Evolutionary conservation across 1,140 invertebrate species (phyloP).

Genomic region (Pseudomyrmex flavicornis): DNA sequence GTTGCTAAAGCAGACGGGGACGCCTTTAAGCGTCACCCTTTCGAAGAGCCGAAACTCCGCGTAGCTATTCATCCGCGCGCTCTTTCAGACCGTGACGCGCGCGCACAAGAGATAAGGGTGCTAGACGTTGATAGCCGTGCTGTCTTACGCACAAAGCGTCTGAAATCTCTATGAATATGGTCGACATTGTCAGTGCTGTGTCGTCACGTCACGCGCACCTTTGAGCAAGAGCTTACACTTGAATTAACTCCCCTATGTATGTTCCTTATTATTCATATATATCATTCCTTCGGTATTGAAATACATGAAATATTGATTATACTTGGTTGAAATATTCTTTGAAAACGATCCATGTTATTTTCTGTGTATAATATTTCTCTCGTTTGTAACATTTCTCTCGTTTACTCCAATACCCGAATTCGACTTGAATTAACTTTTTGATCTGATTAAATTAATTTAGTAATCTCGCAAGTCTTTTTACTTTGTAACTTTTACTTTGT

Average conservation of each 20-base stretch:
- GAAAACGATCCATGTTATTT: too few relatives aligned
- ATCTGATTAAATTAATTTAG: too few relatives aligned
- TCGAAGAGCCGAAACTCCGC: conserved; percentile 51
- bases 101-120: conserved; percentile 66
- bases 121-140: conserved; percentile 74
- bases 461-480: too few relatives aligned
- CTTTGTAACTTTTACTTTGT: too few relatives aligned
- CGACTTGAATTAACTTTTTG: too few relatives aligned
- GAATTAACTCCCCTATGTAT: background rate
- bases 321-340: too few relatives aligned
- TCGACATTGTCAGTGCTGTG: conserved; percentile 31
- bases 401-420: too few relatives aligned
- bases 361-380: too few relatives aligned
- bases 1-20: conserved; percentile 39
- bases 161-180: conserved; percentile 68
- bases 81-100: conserved; percentile 55
- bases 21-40: conserved; percentile 51
- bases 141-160: conserved; percentile 72
- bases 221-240: background rate
- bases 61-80: conserved; percentile 68
- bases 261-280: background rate
- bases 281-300: too few relatives aligned
- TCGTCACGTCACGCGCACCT: background rate
- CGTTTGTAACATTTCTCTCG: too few relatives aligned
- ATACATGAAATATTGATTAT: too few relatives aligned